A percentile compares a stretch with the other conserved stretches of the same genome.
These are phyloP conservation scores for Andricus grossulariae DNA, from an alignment of 1,140 invertebrate genomes.

Conservation along the genomic window DNA sequence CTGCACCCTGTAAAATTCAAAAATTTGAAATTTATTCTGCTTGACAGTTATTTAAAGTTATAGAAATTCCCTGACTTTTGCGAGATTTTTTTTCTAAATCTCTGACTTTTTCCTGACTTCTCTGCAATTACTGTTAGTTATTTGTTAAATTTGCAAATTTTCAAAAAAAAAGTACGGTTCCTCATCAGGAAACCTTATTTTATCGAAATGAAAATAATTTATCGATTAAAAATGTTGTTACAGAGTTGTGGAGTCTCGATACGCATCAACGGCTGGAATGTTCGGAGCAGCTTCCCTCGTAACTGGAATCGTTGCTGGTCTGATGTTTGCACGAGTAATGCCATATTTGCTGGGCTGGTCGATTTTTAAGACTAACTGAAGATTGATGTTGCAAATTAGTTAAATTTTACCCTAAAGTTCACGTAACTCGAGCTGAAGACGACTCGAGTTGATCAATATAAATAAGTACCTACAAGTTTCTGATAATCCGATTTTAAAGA, in stretches of 20 bases:
- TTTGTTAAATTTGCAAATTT: too few relatives aligned
- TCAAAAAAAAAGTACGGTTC: too few relatives aligned
- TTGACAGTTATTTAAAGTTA: too few relatives aligned
- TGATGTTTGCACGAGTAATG: conserved; percentile 85
- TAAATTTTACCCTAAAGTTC: neutral
- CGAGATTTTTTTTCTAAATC: too few relatives aligned
- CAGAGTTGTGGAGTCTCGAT: conserved; percentile 88
- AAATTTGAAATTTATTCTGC: too few relatives aligned
- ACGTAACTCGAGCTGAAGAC: neutral
- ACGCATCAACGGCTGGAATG: conserved; percentile 95
- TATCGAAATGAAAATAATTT: neutral
- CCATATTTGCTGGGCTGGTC: conserved; percentile 65
- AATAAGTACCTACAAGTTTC: neutral
- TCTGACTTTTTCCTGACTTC: too few relatives aligned
- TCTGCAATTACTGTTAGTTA: too few relatives aligned
- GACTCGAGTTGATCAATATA: neutral
- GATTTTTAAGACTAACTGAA: neutral
- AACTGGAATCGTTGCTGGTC: conserved; percentile 90
- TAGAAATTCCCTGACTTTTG: too few relatives aligned
- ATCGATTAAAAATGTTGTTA: conserved; percentile 55
- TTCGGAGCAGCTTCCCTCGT: conserved; percentile 93
- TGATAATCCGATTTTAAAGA: neutral
- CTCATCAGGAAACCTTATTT: too few relatives aligned
- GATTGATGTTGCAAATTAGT: neutral
- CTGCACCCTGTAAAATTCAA: too few relatives aligned